A percentile compares a stretch with the other conserved stretches of the same genome.
phyloP scores from a whole-genome alignment of 2,888 invertebrate genomes.

The Nephrotoma flavescens region DNA sequence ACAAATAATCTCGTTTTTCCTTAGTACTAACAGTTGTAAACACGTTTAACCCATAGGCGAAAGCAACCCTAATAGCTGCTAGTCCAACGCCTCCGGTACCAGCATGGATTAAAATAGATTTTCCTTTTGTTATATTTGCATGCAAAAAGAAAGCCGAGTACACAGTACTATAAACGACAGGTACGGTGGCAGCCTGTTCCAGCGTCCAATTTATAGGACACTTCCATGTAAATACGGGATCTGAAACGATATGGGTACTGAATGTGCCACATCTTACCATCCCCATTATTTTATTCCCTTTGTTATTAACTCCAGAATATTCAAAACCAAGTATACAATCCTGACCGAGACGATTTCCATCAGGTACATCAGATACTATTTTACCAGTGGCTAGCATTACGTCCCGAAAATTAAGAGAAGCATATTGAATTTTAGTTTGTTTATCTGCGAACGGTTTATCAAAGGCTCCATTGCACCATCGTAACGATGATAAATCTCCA shows the following conservation, averaged over 20 bases:
- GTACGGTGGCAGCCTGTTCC: constrained; percentile 61
- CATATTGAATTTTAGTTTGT: constrained; percentile 56
- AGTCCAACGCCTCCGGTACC: constrained; percentile 29
- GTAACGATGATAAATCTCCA: constrained; percentile 50
- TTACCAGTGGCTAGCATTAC: constrained; percentile 89
- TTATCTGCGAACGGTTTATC: constrained; percentile 17
- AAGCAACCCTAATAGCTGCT: constrained; percentile 59
- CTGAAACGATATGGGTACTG: constrained; percentile 37
- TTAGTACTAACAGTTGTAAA: constrained; percentile 55
- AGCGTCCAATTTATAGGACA: constrained; percentile 58
- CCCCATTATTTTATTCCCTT: constrained; percentile 51
- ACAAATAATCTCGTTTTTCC: constrained; percentile 48
- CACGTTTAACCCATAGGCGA: constrained; percentile 46
- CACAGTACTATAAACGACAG: constrained; percentile 58
- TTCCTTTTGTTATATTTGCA: too few relatives aligned
- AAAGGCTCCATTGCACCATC: too few relatives aligned
- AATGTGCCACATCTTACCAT: constrained; percentile 37
- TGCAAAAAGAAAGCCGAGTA: constrained; percentile 42
- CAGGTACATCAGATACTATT: constrained; percentile 67
- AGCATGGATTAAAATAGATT: too few relatives aligned
- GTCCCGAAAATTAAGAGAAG: constrained; percentile 86
- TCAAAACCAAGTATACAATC: constrained; percentile 56
- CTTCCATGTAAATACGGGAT: constrained; percentile 37
- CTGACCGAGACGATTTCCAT: constrained; percentile 45
- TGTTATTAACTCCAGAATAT: constrained; percentile 41